Conservation (phyloP, 2,113 vertebrate species). For the Vulpes lagopus region DNA sequence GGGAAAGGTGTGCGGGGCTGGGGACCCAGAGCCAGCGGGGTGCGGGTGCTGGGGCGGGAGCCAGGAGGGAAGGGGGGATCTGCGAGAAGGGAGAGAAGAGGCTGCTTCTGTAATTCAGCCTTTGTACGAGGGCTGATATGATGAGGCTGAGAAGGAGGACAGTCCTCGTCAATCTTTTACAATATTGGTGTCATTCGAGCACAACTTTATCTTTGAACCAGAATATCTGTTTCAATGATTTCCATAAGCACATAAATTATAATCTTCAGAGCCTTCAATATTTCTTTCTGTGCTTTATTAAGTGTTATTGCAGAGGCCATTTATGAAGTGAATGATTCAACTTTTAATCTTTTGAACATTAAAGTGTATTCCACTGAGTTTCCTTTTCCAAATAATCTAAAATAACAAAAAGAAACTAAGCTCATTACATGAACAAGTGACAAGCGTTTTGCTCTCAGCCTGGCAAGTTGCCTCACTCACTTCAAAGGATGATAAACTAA, state of each 20-base stretch:
- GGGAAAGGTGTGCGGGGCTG: neutral
- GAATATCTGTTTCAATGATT: slow-evolving; percentile 68
- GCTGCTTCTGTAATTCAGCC: slow-evolving; percentile 52
- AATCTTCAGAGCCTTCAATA: slow-evolving; percentile 63
- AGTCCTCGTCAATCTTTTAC: slow-evolving; percentile 67
- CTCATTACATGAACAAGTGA: slow-evolving; percentile 74
- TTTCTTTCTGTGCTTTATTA: slow-evolving; percentile 58
- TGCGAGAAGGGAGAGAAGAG: neutral
- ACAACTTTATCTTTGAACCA: slow-evolving; percentile 73
- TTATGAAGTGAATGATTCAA: slow-evolving; percentile 76
- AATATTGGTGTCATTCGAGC: slow-evolving; percentile 70
- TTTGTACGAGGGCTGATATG: slow-evolving; percentile 63
- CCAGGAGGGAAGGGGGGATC: neutral
- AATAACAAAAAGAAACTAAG: slow-evolving; percentile 77
- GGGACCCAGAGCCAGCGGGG: neutral
- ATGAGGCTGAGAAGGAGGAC: slow-evolving; percentile 69
- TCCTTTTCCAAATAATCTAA: slow-evolving; percentile 78
- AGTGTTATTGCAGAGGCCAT: slow-evolving; percentile 69
- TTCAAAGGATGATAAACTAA: slow-evolving; percentile 88
- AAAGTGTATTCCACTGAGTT: slow-evolving; percentile 67
- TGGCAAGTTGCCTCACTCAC: slow-evolving; percentile 75
- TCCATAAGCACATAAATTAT: slow-evolving; percentile 76
- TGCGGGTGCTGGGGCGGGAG: neutral
- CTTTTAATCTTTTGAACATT: slow-evolving; percentile 80
- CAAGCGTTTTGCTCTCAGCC: slow-evolving; percentile 68